A percentile compares a stretch with the other conserved stretches of the same genome.
phyloP scores from a whole-genome alignment of 2,797 vertebrate species.

The Strix occidentalis region DNA sequence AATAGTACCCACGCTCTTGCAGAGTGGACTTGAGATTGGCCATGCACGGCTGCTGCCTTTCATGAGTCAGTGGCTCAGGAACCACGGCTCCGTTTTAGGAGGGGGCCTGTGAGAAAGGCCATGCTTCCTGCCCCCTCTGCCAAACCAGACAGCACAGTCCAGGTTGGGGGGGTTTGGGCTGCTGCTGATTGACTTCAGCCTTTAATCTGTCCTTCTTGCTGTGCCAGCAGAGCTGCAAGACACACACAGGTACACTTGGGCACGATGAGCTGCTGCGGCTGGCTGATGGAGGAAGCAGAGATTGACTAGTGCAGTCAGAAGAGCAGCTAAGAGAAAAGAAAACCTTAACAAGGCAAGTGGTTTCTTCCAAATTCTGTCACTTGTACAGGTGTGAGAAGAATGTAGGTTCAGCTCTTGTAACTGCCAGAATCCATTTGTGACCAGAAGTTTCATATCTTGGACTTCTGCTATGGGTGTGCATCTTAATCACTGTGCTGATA shows the following conservation, averaged over 20 bases:
- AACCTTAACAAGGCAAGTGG: not conserved
- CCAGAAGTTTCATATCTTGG: not conserved
- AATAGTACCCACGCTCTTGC: not conserved
- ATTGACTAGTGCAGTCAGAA: not conserved
- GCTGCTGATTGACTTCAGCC: not conserved
- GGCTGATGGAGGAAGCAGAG: not conserved
- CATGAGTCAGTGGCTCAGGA: not conserved
- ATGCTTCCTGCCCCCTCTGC: not conserved
- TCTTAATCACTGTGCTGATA: not conserved
- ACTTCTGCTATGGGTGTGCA: not conserved
- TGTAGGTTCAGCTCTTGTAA: not conserved
- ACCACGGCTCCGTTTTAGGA: not conserved
- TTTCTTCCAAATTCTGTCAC: not conserved
- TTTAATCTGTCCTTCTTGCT: not conserved
- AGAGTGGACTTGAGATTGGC: not conserved
- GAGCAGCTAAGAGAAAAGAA: not conserved
- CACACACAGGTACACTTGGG: not conserved
- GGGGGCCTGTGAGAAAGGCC: not conserved
- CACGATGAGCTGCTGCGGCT: fast-evolving
- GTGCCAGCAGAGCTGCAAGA: not conserved
- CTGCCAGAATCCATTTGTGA: not conserved
- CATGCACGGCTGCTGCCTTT: fast-evolving
- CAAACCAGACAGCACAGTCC: not conserved
- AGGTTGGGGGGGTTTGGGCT: not conserved
- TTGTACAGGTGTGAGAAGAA: not conserved